Percentiles rank a stretch among this genome's conserved stretches.
phyloP scores from a whole-genome alignment of 2,113 vertebrate species.

The Eonycteris spelaea region DNA sequence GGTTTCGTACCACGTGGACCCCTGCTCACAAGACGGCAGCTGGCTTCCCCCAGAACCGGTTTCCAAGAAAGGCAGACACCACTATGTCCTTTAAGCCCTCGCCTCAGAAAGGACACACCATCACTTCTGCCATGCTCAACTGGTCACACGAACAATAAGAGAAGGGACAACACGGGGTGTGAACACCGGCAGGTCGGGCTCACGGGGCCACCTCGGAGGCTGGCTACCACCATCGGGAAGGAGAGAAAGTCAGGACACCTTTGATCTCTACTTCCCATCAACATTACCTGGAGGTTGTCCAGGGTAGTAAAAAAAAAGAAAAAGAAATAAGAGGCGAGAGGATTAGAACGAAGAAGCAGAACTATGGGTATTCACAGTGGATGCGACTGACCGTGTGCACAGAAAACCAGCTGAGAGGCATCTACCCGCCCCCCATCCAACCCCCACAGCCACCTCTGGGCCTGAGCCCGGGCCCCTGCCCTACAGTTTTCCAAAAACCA shows the following conservation, averaged over 20 bases:
- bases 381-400: not conserved
- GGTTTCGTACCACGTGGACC: not conserved
- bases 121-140: not conserved
- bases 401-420: not conserved
- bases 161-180: not conserved
- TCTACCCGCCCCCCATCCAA: not conserved
- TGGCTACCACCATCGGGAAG: not conserved
- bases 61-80: not conserved
- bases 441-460: not conserved
- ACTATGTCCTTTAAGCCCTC: not conserved
- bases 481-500: not conserved
- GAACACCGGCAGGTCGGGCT: not conserved
- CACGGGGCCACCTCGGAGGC: not conserved
- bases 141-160: not conserved
- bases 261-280: not conserved
- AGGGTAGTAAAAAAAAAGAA: not conserved
- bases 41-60: not conserved
- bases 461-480: not conserved
- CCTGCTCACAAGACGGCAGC: not conserved
- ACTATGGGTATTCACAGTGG: not conserved
- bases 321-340: not conserved
- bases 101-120: not conserved
- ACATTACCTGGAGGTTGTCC: not conserved
- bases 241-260: not conserved
- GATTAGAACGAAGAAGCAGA: not conserved